A percentile compares a stretch with the other conserved stretches of the same genome.
phyloP scores from a whole-genome alignment of 2,113 vertebrate genomes.

The Charadrius vociferus region DNA sequence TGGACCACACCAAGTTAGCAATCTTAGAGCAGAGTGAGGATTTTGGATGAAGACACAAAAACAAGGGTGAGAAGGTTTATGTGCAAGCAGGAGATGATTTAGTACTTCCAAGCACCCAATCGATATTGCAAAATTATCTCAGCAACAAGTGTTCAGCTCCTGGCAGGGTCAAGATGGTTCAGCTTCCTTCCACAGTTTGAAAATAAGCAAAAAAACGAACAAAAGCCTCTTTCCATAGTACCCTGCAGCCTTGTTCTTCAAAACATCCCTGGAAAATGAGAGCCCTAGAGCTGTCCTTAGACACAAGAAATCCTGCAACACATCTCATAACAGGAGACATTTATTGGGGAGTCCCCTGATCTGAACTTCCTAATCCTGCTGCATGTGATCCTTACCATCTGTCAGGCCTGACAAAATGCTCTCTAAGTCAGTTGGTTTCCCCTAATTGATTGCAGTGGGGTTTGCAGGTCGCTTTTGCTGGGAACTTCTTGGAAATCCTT shows the following conservation, averaged over 20 bases:
- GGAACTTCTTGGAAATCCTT: not conserved
- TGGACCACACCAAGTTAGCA: not conserved
- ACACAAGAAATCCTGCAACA: not conserved
- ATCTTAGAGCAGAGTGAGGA: not conserved
- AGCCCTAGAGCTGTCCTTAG: not conserved
- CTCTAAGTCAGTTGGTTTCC: not conserved
- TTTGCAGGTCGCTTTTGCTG: not conserved
- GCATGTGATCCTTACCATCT: not conserved
- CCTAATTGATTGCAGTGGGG: not conserved
- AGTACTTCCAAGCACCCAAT: not conserved
- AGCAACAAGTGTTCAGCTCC: not conserved
- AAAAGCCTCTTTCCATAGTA: not conserved
- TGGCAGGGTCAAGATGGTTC: not conserved
- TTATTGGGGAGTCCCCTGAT: not conserved
- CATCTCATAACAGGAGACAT: not conserved
- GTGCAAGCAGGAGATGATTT: not conserved
- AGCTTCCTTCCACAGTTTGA: not conserved
- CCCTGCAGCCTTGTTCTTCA: not conserved
- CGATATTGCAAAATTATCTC: not conserved
- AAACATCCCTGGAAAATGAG: not conserved
- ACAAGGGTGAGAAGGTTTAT: not conserved
- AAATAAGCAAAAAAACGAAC: not conserved
- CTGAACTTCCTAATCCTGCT: not conserved
- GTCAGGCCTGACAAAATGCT: not conserved
- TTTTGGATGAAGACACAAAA: not conserved